Evolutionary conservation across 2,888 invertebrate species (phyloP).

Genomic region (Drosophila engyochracea): DNA sequence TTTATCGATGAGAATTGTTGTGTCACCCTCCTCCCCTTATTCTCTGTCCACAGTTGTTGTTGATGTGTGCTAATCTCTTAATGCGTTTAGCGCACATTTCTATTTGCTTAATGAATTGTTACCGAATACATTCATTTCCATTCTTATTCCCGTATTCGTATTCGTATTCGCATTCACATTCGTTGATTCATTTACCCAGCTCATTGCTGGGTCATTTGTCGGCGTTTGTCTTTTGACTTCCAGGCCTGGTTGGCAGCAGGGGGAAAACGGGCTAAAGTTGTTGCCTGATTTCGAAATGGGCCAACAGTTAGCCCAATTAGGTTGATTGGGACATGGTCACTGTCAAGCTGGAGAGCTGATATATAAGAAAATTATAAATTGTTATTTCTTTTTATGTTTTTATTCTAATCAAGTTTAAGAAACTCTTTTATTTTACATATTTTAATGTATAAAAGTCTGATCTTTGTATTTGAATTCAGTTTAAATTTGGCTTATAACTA

Average conservation of each 20-base stretch:
- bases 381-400: neutral
- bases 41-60: conserved; percentile 22
- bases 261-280: conserved; percentile 9
- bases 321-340: conserved; percentile 66
- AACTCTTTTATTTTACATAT: neutral
- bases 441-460: neutral
- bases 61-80: conserved; percentile 85
- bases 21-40: neutral
- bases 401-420: neutral
- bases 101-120: conserved; percentile 82
- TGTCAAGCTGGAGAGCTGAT: conserved; percentile 32
- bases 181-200: conserved; percentile 70
- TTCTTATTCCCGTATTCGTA: conserved; percentile 38
- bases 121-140: conserved; percentile 73
- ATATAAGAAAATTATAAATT: neutral
- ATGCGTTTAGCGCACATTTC: conserved; percentile 83
- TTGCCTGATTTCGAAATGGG: conserved; percentile 49
- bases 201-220: conserved; percentile 75
- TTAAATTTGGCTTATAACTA: neutral
- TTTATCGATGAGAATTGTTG: conserved; percentile 65
- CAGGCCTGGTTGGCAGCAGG: neutral
- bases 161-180: conserved; percentile 47
- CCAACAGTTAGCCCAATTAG: conserved; percentile 63
- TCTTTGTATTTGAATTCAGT: too few relatives aligned
- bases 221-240: conserved; percentile 76